A percentile compares a stretch with the other conserved stretches of the same genome.
These are phyloP conservation scores for Oreochromis mossambicus DNA, from an alignment of 2,797 vertebrate genomes.

Conservation along the genomic window DNA sequence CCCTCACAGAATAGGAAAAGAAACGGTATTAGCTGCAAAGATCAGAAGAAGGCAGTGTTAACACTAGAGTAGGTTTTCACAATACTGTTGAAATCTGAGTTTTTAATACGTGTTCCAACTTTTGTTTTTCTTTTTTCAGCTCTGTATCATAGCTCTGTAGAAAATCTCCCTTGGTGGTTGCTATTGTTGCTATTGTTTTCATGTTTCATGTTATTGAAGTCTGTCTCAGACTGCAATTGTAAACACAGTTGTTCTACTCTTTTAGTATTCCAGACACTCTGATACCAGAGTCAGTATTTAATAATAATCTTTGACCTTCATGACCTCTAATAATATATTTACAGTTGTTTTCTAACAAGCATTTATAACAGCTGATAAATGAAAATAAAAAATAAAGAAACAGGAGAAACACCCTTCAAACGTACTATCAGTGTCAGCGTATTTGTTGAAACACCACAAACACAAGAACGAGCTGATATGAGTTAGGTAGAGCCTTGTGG, in stretches of 20 bases:
- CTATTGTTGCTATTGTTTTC: background rate
- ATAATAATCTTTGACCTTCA: background rate
- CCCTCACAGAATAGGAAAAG: background rate
- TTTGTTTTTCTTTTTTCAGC: background rate
- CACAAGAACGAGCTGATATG: background rate
- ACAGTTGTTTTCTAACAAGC: background rate
- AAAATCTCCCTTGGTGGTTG: background rate
- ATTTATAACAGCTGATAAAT: background rate
- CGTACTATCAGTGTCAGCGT: rapidly evolving
- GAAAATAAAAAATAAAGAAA: background rate
- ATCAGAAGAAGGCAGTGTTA: background rate
- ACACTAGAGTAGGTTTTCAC: background rate
- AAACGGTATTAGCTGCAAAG: background rate
- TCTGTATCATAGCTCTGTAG: background rate
- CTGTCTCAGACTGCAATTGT: background rate
- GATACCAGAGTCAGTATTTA: background rate
- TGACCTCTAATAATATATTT: background rate
- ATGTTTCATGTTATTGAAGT: background rate
- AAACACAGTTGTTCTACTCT: background rate
- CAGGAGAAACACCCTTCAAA: background rate
- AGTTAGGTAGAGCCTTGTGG: background rate
- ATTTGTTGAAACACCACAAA: background rate
- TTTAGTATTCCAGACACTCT: background rate
- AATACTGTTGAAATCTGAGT: background rate
- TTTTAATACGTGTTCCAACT: background rate